Conservation (phyloP, 2,113 vertebrate genomes). For the Nothocercus nigrocapillus region DNA sequence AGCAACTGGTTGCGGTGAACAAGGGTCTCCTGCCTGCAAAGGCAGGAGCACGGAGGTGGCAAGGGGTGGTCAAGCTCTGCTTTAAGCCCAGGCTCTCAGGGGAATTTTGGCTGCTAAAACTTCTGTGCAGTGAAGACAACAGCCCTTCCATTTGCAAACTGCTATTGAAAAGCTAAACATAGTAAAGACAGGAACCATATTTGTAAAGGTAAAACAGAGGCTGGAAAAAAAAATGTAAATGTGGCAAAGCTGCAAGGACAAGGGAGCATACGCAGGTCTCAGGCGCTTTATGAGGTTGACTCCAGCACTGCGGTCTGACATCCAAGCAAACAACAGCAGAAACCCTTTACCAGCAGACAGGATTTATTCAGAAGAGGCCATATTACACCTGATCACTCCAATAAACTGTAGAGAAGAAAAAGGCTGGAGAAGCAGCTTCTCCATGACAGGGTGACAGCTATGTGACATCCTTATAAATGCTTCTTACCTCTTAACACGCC, state of each 20-base stretch:
- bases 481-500: not conserved
- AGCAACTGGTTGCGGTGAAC: rapidly evolving
- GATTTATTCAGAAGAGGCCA: not conserved
- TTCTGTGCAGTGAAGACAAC: not conserved
- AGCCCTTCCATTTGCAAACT: not conserved
- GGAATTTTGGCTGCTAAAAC: not conserved
- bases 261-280: not conserved
- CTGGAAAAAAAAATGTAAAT: not conserved
- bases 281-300: not conserved
- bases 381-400: not conserved
- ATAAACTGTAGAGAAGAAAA: not conserved
- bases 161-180: not conserved
- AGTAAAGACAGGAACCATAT: not conserved
- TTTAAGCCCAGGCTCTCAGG: not conserved
- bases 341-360: not conserved
- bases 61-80: not conserved
- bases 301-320: not conserved
- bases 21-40: rapidly evolving
- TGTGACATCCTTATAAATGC: not conserved
- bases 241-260: not conserved
- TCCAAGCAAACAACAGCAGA: not conserved
- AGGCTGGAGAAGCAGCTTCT: not conserved
- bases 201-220: not conserved
- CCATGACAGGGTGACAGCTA: not conserved
- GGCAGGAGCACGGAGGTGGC: not conserved